A percentile compares a stretch with the other conserved stretches of the same genome.
These are phyloP conservation scores for Malurus alboscapulatus DNA, from an alignment of 2,113 vertebrate species.

Conservation along the genomic window DNA sequence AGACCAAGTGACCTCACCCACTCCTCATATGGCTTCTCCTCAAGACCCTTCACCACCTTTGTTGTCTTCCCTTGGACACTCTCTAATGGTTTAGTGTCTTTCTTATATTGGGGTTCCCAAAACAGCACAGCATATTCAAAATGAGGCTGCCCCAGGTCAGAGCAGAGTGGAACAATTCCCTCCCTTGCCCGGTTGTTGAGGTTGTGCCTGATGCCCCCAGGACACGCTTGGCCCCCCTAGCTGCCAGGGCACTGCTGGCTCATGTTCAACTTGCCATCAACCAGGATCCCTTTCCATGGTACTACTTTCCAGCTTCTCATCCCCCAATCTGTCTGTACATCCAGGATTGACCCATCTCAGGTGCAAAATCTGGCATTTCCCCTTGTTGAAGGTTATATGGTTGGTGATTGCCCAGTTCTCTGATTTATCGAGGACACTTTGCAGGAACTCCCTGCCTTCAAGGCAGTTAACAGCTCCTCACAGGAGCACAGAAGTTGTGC, in stretches of 20 bases:
- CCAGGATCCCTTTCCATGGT: not conserved
- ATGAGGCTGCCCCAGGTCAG: fast-evolving
- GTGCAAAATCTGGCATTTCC: not conserved
- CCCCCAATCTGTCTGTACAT: too few species aligned
- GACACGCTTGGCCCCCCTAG: not conserved
- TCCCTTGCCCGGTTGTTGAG: fast-evolving
- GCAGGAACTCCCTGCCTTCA: not conserved
- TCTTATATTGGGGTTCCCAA: not conserved
- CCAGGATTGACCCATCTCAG: not conserved
- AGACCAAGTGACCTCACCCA: not conserved
- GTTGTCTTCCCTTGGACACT: not conserved
- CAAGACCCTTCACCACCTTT: not conserved
- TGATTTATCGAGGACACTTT: not conserved
- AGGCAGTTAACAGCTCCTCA: not conserved
- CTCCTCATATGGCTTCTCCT: not conserved
- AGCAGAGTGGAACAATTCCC: not conserved
- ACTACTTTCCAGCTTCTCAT: not conserved
- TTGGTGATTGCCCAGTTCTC: not conserved
- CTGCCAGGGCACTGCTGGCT: not conserved
- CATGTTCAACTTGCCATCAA: fast-evolving
- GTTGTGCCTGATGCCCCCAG: not conserved
- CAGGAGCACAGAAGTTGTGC: not conserved
- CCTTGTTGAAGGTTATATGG: not conserved
- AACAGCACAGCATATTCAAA: not conserved
- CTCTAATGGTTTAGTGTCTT: not conserved